phyloP scores from a whole-genome alignment of 2,113 vertebrate species.

The Sinosuthora webbiana region DNA sequence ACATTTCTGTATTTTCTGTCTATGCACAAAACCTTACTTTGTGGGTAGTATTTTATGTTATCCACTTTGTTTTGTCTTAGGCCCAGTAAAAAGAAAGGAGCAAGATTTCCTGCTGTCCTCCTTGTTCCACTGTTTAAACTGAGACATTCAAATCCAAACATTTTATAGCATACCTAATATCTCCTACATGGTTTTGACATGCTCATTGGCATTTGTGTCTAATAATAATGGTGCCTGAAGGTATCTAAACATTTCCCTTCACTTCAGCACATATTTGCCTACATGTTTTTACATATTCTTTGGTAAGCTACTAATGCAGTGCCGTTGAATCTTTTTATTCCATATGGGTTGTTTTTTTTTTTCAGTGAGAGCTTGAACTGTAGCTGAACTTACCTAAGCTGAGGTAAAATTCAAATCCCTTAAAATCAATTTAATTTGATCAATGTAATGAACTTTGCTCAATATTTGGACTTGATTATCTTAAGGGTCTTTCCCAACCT shows the following conservation, averaged over 20 bases:
- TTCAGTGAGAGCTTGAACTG: background rate
- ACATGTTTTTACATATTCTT: conserved; percentile 23
- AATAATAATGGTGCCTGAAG: background rate
- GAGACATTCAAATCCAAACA: background rate
- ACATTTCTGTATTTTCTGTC: background rate
- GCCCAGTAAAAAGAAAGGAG: background rate
- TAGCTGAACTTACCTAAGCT: conserved; percentile 21
- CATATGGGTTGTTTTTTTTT: background rate
- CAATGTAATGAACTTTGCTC: background rate
- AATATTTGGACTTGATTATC: background rate
- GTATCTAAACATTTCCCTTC: background rate
- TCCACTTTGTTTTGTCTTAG: background rate
- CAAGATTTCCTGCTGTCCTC: background rate
- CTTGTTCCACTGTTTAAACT: background rate
- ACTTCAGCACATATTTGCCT: background rate
- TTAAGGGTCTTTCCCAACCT: background rate
- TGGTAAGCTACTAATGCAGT: background rate
- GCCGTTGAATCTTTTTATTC: background rate
- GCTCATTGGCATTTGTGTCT: background rate
- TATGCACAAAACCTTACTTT: background rate
- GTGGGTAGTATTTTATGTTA: background rate
- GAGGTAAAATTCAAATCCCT: background rate
- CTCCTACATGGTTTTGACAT: conserved; percentile 8
- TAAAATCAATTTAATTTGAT: background rate
- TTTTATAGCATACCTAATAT: background rate